Evolutionary conservation across 2,888 invertebrate genomes (phyloP), one percentile per base, ranked within the genome.

Genomic region (Tricholauxania praeusta): DNA sequence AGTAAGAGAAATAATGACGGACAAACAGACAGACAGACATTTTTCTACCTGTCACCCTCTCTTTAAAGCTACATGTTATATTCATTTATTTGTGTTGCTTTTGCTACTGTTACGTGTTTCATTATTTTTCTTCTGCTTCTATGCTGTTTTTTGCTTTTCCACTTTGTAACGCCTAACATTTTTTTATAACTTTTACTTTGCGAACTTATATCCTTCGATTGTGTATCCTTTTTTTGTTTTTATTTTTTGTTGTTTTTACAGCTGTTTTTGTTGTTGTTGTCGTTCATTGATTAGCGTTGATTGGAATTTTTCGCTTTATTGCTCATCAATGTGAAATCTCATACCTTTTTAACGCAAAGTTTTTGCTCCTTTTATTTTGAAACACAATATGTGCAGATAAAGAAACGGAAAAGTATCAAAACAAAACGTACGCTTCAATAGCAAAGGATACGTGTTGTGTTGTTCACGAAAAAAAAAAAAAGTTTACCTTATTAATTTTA

Each of bases 301-400:
- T 82, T 82, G 82, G 83, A 81, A 81, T 82, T 83, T 82, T 78
- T 81, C 80, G 82, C 82, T 79, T 80, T 82, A 79, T 78, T 82
- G 83, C 82, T 82, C 59, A 55, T 55, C 53, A 47, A 47, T 55
- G 17, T 39, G 47, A 10, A 64, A 51, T 51, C 52, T 14, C 12
- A 28, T 4, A 28, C 28, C 3, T 57, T 19, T 63, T 63, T 63
- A 28, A 19, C 12, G 17, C n/a, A 15, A 39, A 39, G 15, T 48
- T 3, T 19, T 63, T 63, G 8, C 5, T 22, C 8, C n/a, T 49
- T 19, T 22, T 63, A 6, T 55, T 28, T 3, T 10, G 39, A 10
- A 39, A 4, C 10, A 10, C 10, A 17, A 8, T 55, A 53, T 22
- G 51, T 32, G 51, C 0, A 66, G 28, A 10, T 10, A 39, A 7